phyloP scores from a whole-genome alignment of 1,140 invertebrate genomes.

The Panonychus citri region DNA sequence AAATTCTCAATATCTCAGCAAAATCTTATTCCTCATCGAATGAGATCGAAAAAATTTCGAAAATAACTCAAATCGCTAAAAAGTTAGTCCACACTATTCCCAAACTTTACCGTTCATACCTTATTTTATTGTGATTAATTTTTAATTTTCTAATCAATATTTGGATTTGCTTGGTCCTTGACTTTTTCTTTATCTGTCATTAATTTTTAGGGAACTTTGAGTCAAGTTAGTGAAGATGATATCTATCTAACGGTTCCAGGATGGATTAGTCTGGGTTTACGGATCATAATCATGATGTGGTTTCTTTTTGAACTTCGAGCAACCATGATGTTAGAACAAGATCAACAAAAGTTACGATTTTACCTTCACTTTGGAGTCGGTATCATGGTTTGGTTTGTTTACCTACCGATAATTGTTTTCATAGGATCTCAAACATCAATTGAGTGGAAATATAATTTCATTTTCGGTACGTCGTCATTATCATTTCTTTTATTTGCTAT shows the following conservation, averaged over 20 bases:
- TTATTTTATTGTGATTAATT: too few species aligned
- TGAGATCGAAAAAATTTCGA: too few species aligned
- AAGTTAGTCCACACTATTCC: too few species aligned
- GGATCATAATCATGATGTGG: constrained; percentile 78
- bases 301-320: constrained; percentile 74
- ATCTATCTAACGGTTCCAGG: constrained; percentile 93
- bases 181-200: too few species aligned
- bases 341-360: constrained; percentile 68
- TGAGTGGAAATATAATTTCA: constrained; percentile 79
- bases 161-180: too few species aligned
- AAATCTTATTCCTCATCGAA: too few species aligned
- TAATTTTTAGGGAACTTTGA: constrained; percentile 61
- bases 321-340: constrained; percentile 76
- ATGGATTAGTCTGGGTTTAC: constrained; percentile 63
- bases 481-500: constrained; percentile 2
- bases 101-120: too few species aligned
- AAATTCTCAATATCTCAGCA: too few species aligned
- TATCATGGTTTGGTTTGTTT: constrained; percentile 92
- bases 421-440: constrained; percentile 77
- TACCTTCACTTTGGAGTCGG: constrained; percentile 88
- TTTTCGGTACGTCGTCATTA: constrained; percentile 43
- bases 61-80: too few species aligned
- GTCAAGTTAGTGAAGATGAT: constrained; percentile 83
- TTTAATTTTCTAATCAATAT: too few species aligned
- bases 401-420: constrained; percentile 74